phyloP scores from a whole-genome alignment of 2,797 vertebrate species.

The Tympanoctomys barrerae region DNA sequence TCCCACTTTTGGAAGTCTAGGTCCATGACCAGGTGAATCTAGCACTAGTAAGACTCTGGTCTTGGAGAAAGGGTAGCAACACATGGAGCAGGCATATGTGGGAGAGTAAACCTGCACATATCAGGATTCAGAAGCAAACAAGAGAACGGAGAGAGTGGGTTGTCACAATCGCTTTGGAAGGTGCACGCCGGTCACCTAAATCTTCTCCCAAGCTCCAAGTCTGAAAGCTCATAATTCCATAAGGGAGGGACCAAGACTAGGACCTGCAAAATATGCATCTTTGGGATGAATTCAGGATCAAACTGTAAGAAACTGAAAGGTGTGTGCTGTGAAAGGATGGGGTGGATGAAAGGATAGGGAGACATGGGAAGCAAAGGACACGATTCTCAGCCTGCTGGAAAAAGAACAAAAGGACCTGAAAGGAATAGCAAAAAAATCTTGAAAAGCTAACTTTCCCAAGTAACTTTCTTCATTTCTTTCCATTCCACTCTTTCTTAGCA shows the following conservation, averaged over 20 bases:
- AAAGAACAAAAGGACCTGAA: background rate
- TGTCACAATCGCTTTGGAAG: background rate
- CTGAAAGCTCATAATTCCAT: background rate
- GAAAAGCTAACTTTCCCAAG: background rate
- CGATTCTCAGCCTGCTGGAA: background rate
- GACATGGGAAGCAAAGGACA: background rate
- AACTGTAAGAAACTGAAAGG: background rate
- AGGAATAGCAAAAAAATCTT: background rate
- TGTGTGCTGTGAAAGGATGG: background rate
- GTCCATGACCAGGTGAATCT: background rate
- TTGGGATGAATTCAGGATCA: background rate
- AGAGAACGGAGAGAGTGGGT: background rate
- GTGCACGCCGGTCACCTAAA: rapidly evolving
- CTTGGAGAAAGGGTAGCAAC: rapidly evolving
- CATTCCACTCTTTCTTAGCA: background rate
- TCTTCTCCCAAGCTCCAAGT: background rate
- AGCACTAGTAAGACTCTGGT: too few relatives aligned
- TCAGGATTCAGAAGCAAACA: background rate
- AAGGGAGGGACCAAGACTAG: background rate
- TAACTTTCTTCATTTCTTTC: background rate
- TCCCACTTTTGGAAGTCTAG: background rate
- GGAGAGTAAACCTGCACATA: background rate
- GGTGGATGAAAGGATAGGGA: background rate
- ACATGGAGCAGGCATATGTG: background rate
- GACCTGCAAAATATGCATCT: background rate